These are phyloP conservation scores for Gobiocypris rarus DNA, from an alignment of 2,113 vertebrate genomes.

Conservation along the genomic window DNA sequence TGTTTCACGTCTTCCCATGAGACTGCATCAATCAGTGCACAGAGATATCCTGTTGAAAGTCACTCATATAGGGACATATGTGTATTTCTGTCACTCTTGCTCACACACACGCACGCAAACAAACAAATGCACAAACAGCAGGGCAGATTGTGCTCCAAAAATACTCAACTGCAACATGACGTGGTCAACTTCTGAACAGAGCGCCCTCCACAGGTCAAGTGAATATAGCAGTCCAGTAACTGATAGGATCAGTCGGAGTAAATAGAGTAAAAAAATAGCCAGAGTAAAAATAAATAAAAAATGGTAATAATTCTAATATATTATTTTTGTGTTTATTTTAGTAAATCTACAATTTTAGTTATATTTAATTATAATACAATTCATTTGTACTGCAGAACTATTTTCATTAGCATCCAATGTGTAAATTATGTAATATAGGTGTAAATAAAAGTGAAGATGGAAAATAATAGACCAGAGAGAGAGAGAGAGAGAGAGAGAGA, in stretches of 20 bases:
- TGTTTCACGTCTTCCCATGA: conserved; percentile 26
- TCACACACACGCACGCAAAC: conserved; percentile 3
- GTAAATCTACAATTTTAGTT: not conserved
- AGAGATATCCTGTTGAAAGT: conserved; percentile 40
- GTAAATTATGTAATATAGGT: too few relatives aligned
- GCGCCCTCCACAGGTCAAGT: conserved; percentile 3
- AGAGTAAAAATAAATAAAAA: not conserved
- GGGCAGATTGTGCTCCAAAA: conserved; percentile 26
- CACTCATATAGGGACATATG: not conserved
- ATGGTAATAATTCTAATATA: not conserved
- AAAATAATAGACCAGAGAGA: not conserved
- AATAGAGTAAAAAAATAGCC: not conserved
- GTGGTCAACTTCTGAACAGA: not conserved
- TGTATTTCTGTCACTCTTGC: conserved; percentile 23
- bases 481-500: too few relatives aligned
- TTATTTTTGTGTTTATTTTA: not conserved
- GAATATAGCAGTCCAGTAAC: not conserved
- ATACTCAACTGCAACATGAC: not conserved
- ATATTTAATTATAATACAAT: not conserved
- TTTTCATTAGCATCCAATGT: not conserved
- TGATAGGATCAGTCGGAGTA: not conserved
- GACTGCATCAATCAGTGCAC: conserved; percentile 35
- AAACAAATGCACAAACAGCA: conserved; percentile 11
- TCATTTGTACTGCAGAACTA: not conserved
- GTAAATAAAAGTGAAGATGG: not conserved